Conservation (phyloP, 2,113 vertebrate species). For the Pterocles burchelli region DNA sequence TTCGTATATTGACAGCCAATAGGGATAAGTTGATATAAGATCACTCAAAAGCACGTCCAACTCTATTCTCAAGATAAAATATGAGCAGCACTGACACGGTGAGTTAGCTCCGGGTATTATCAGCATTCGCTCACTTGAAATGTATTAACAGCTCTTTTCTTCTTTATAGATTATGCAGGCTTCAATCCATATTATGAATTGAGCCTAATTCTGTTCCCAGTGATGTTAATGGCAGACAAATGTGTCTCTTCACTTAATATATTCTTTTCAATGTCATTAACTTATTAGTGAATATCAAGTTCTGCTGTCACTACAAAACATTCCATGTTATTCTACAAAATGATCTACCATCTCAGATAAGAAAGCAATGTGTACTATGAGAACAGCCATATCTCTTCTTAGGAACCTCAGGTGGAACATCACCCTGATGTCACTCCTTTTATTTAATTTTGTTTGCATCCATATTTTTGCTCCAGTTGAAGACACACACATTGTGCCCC, state of each 20-base stretch:
- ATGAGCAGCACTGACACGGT: background rate
- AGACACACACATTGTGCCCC: background rate
- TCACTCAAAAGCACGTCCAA: background rate
- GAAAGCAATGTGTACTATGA: background rate
- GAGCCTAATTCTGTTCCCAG: background rate
- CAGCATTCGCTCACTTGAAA: conserved; percentile 5
- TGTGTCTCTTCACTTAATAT: background rate
- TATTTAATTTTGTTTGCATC: background rate
- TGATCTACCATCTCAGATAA: background rate
- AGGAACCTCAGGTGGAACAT: background rate
- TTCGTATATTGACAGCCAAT: background rate
- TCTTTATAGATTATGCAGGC: conserved; percentile 13
- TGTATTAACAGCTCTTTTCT: conserved; percentile 26
- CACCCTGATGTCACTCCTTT: background rate
- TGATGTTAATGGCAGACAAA: conserved; percentile 26
- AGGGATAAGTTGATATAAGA: background rate
- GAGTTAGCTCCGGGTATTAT: conserved; percentile 41
- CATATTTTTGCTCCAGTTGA: background rate
- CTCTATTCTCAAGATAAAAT: conserved; percentile 11
- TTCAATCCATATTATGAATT: conserved; percentile 29
- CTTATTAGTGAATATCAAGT: conserved; percentile 1
- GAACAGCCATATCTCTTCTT: background rate
- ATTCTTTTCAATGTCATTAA: conserved; percentile 25
- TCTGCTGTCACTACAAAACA: conserved; percentile 46
- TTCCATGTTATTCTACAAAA: conserved; percentile 7